Conservation (phyloP, 2,797 vertebrate species). For the Xenentodon cancila region DNA sequence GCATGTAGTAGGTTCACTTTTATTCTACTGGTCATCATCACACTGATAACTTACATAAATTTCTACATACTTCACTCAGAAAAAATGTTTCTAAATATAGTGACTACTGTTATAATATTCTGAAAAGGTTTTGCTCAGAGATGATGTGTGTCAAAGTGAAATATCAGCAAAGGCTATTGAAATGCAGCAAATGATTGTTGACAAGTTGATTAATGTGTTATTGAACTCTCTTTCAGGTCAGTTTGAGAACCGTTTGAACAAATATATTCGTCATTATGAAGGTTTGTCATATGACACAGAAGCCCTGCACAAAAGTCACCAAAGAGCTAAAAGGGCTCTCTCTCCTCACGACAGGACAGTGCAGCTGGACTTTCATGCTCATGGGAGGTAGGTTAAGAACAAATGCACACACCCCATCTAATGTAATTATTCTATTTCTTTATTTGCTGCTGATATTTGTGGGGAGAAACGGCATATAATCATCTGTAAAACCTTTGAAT, state of each 20-base stretch:
- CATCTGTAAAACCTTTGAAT: not conserved
- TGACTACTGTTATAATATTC: no score
- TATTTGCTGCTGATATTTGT: not conserved
- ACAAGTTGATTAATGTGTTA: slow-evolving; percentile 13
- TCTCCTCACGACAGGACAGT: slow-evolving; percentile 88
- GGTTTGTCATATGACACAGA: slow-evolving; percentile 92
- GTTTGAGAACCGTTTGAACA: slow-evolving; percentile 89
- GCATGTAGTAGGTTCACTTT: no score
- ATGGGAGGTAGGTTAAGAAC: slow-evolving; percentile 90
- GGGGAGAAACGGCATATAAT: not conserved
- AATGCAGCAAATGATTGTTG: not conserved
- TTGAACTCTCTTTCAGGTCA: slow-evolving; percentile 84
- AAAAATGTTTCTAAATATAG: no score
- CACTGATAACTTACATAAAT: no score
- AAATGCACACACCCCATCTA: slow-evolving; percentile 7
- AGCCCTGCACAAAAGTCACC: slow-evolving; percentile 93
- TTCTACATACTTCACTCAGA: no score
- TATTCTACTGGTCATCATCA: no score
- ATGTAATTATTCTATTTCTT: slow-evolving; percentile 3
- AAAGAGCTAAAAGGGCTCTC: slow-evolving; percentile 94
- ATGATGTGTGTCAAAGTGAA: not conserved
- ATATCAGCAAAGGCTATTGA: no score
- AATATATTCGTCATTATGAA: slow-evolving; percentile 95
- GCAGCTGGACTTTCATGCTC: slow-evolving; percentile 92
- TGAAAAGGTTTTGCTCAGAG: not conserved